Percentiles rank a stretch among this genome's conserved stretches.
These are phyloP conservation scores for Rhodeus uyekii DNA, from an alignment of 2,797 vertebrate genomes.

Conservation along the genomic window DNA sequence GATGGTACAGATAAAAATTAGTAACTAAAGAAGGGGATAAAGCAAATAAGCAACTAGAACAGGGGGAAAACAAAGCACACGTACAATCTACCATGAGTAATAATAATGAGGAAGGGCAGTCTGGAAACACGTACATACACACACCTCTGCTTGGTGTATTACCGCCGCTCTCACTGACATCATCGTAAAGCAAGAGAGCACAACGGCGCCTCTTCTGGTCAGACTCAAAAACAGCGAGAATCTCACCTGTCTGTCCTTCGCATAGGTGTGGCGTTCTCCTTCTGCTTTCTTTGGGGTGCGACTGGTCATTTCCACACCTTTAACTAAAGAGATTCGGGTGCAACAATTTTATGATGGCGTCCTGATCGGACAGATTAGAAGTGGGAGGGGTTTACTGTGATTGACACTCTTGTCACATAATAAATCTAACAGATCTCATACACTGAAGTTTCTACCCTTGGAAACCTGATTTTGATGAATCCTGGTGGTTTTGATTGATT, in stretches of 20 bases:
- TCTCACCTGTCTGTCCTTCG: constrained; percentile 49
- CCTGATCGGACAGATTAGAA: constrained; percentile 24
- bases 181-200: constrained; percentile 45
- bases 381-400: constrained; percentile 16
- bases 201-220: constrained; percentile 43
- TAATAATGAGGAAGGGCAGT: constrained; percentile 46
- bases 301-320: background rate
- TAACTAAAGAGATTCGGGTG: background rate
- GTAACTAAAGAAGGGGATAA: background rate
- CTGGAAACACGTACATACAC: constrained; percentile 31
- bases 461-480: background rate
- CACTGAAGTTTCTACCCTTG: background rate
- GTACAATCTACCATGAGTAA: constrained; percentile 11
- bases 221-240: constrained; percentile 52
- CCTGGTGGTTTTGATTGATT: background rate
- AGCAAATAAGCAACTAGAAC: constrained; percentile 23
- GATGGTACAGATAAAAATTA: constrained; percentile 45
- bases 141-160: constrained; percentile 38
- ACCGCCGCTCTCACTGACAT: constrained; percentile 51
- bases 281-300: constrained; percentile 2
- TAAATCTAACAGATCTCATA: background rate
- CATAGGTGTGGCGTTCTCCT: background rate
- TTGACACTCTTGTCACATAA: background rate
- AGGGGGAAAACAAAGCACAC: constrained; percentile 1
- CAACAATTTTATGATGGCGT: background rate